A percentile compares a stretch with the other conserved stretches of the same genome.
Conservation (phyloP, 2,888 invertebrate genomes). For the Mylabris sibirica region DNA sequence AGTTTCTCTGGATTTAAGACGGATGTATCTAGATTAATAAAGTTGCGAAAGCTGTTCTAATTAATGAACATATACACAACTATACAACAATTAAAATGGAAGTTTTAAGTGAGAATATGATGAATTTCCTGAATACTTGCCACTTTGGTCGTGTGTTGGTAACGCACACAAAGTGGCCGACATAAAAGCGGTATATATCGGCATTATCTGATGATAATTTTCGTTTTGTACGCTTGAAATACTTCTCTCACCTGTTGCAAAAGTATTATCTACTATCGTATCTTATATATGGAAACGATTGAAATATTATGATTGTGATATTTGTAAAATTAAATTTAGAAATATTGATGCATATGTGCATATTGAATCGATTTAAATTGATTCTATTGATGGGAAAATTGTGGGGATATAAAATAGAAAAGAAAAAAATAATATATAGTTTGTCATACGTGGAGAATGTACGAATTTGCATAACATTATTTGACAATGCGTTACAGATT, state of each 20-base stretch:
- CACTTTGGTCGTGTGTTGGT: neutral
- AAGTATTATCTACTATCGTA: conserved; percentile 23
- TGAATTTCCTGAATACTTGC: conserved; percentile 13
- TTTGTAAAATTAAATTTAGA: conserved; percentile 33
- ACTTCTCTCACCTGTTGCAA: conserved; percentile 31
- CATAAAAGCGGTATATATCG: conserved; percentile 29
- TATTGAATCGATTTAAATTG: neutral
- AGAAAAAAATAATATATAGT: neutral
- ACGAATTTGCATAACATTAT: conserved; percentile 31
- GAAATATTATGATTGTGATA: conserved; percentile 7
- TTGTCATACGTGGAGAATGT: conserved; percentile 2
- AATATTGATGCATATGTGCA: conserved; percentile 21
- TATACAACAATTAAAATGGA: conserved; percentile 11
- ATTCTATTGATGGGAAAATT: neutral
- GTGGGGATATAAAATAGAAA: neutral
- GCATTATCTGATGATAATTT: conserved; percentile 33
- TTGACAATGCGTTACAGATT: conserved; percentile 35
- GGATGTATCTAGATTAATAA: conserved; percentile 7
- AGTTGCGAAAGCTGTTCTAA: neutral
- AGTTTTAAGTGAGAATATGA: conserved; percentile 15
- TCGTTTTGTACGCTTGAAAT: conserved; percentile 29
- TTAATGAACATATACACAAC: neutral
- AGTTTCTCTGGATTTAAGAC: neutral
- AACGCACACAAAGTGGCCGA: conserved; percentile 27
- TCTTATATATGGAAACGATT: neutral